phyloP scores from a whole-genome alignment of 2,113 vertebrate species.

The Neodon shergylaensis region DNA sequence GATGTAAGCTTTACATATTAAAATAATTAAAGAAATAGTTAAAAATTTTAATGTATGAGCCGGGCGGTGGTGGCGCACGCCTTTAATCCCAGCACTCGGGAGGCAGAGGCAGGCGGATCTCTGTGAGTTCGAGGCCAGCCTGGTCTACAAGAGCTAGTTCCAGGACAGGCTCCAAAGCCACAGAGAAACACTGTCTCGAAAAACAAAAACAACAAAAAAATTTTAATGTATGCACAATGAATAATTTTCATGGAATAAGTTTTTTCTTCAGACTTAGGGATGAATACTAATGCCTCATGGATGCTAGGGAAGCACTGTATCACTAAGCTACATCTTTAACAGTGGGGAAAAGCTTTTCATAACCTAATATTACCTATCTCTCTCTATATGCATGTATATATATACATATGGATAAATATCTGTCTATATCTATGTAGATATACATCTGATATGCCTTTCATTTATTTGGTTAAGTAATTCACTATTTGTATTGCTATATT shows the following conservation, averaged over 20 bases:
- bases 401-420: neutral
- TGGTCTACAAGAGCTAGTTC: too few relatives aligned
- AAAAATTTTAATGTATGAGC: neutral
- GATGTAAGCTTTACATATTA: constrained; percentile 8
- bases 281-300: neutral
- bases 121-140: too few relatives aligned
- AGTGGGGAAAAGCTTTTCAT: neutral
- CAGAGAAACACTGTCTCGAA: too few relatives aligned
- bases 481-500: neutral
- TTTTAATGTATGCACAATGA: neutral
- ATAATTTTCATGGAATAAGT: constrained; percentile 8
- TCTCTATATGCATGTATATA: neutral
- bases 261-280: neutral
- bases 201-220: too few relatives aligned
- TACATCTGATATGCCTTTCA: neutral
- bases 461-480: neutral
- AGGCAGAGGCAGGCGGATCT: too few relatives aligned
- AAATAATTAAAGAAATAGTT: neutral
- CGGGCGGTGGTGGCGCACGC: too few relatives aligned
- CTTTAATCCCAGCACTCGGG: too few relatives aligned
- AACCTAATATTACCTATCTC: neutral
- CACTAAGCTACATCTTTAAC: neutral
- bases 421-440: neutral
- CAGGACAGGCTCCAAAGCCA: too few relatives aligned
- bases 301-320: neutral